Base-by-base conservation (phyloP, 2,888 invertebrate genomes). In the Tortrix viridana region DNA sequence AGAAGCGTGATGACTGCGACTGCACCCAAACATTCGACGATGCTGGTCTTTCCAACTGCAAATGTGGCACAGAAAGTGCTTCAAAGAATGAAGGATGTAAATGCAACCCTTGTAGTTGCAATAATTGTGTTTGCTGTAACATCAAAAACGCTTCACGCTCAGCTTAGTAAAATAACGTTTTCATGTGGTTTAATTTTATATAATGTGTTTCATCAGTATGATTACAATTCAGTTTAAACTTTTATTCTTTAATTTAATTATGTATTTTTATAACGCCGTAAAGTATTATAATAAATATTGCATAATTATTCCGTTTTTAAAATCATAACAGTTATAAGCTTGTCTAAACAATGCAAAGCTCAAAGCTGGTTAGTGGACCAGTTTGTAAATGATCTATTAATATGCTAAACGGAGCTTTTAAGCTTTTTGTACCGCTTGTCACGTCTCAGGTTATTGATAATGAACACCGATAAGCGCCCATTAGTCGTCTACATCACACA, bases 81-180 rank as follows among this genome's bases (percentile, higher is more conserved):
- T 58, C 70, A 1, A 44, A 67, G 18, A 78, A 81, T 18, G 63
- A 71, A 2, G 74, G 75, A 58, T 82, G 83, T 60, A 68, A 74
- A 22, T 79, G 78, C 49, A 65, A 66, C 22, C 60, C 47, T 3
- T 41, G 32, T 19, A 66, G 44, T 26, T 44, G 56, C 6, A 63
- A 61, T 32, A 9, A 12, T 6, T 41, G 41, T 41, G 41, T 41
- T 16, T 32, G 32, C 32, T 32, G 12, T 12, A 41, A 14, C n/a
- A 38, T n/a, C 6, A 5, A 6, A 38, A n/a, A 38, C 5, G n/a
- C 4, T 5, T 38, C n/a, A 38, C n/a, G 41, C n/a, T 5, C 6
- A n/a, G 4, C 5, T n/a, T 16, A 52, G 46, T 3, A 32, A 32
- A 12, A 12, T 1, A 32, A 12, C 32, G 3, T 32, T 32, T n/a